These are phyloP conservation scores for Otus sunia DNA, from an alignment of 2,113 vertebrate species.

Conservation along the genomic window DNA sequence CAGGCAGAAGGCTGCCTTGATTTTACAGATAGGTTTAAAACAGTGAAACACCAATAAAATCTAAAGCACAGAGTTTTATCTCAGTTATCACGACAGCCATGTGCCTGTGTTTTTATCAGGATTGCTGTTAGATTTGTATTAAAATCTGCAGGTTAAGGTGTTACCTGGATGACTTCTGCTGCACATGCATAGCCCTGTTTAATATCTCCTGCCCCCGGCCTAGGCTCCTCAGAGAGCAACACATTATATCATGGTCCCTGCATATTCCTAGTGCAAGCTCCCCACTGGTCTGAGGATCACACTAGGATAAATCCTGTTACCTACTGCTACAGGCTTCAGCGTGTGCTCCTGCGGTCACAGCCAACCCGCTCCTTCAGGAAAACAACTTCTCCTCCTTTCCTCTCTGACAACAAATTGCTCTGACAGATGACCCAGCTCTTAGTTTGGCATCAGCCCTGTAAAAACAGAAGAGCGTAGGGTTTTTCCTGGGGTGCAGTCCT, in stretches of 20 bases:
- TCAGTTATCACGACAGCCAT: background rate
- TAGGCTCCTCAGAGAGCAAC: background rate
- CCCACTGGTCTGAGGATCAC: background rate
- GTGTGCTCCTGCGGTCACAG: background rate
- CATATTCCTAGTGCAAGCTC: background rate
- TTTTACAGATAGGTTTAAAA: background rate
- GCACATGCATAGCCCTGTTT: background rate
- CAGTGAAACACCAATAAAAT: background rate
- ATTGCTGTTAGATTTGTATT: background rate
- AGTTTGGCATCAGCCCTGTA: background rate
- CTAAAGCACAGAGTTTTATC: background rate
- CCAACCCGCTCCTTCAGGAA: background rate
- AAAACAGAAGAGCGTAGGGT: background rate
- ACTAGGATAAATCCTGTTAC: background rate
- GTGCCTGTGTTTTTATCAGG: background rate
- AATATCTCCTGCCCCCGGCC: background rate
- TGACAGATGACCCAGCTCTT: background rate
- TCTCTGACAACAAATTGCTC: background rate
- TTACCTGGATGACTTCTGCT: background rate
- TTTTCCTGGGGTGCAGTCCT: background rate
- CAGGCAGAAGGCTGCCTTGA: background rate
- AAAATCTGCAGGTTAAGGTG: background rate
- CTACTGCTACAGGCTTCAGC: background rate
- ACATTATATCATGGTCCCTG: background rate
- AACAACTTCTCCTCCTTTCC: background rate